These are phyloP conservation scores for Ctenochaetus hawaiiensis DNA, from an alignment of 2,797 vertebrate species.

Conservation along the genomic window DNA sequence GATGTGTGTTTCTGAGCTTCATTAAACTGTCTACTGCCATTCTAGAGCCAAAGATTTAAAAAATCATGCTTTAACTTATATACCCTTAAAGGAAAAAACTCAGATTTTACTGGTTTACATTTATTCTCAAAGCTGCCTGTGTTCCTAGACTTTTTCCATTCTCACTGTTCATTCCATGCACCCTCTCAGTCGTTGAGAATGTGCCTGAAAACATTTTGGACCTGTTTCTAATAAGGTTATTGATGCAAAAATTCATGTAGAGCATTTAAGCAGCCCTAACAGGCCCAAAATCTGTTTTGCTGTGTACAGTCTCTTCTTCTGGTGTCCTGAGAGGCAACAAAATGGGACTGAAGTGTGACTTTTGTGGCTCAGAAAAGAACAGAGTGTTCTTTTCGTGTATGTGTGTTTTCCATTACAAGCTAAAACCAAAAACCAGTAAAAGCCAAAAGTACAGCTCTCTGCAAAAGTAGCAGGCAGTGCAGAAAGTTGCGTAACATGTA, in stretches of 20 bases:
- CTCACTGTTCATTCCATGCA: neutral
- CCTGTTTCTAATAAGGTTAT: neutral
- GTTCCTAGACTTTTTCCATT: neutral
- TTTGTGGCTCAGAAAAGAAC: conserved; percentile 28
- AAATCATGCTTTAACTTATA: neutral
- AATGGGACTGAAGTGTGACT: neutral
- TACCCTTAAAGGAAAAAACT: neutral
- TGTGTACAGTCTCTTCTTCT: conserved; percentile 6
- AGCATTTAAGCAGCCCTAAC: neutral
- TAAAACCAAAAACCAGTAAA: conserved; percentile 20
- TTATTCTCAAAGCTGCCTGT: neutral
- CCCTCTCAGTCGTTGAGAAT: neutral
- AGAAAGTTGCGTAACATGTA: neutral
- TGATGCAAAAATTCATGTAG: neutral
- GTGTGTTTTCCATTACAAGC: conserved; percentile 25
- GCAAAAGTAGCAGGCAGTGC: neutral
- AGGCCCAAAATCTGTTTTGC: neutral
- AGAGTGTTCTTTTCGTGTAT: conserved; percentile 33
- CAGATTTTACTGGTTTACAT: neutral
- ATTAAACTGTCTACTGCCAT: neutral
- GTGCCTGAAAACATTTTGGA: neutral
- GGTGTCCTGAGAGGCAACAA: neutral
- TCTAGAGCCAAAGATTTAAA: neutral
- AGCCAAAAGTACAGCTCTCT: conserved; percentile 12
- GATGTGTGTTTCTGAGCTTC: neutral